phyloP scores from a whole-genome alignment of 64 coral and sea anemone species.

The Acropora yongei region DNA sequence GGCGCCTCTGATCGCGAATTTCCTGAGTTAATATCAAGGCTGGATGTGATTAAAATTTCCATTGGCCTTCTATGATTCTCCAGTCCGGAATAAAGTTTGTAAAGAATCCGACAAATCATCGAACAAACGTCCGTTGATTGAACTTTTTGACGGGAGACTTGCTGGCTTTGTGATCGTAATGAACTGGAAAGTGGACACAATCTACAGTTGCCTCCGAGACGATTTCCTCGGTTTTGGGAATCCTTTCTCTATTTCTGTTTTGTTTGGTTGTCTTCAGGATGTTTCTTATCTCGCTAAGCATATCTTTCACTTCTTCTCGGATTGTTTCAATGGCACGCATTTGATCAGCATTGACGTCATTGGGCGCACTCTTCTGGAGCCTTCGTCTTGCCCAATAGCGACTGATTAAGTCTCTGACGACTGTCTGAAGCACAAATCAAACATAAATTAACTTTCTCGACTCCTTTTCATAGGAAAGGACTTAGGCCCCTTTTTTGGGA shows the following conservation, averaged over 20 bases:
- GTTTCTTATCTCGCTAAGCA: slow-evolving; percentile 70
- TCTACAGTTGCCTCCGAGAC: background rate
- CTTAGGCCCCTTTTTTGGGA: too few relatives aligned
- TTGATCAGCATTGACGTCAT: slow-evolving; percentile 9
- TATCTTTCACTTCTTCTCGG: slow-evolving; percentile 56
- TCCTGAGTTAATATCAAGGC: background rate
- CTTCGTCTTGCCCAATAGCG: slow-evolving; percentile 62
- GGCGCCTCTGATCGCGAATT: background rate
- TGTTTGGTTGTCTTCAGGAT: slow-evolving; percentile 56
- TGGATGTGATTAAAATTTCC: background rate
- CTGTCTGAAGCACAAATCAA: slow-evolving; percentile 29
- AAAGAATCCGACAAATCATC: background rate
- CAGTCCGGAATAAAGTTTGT: background rate
- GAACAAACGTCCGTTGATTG: too few relatives aligned
- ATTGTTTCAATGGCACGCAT: slow-evolving; percentile 36
- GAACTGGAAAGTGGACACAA: too few relatives aligned
- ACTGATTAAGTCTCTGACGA: slow-evolving; percentile 61
- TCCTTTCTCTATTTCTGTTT: slow-evolving; percentile 12
- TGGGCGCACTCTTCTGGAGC: background rate
- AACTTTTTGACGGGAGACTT: too few relatives aligned
- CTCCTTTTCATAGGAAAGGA: too few relatives aligned
- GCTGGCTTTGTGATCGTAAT: too few relatives aligned
- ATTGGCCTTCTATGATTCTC: slow-evolving; percentile 24
- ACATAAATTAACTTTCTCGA: background rate
- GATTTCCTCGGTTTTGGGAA: slow-evolving; percentile 5